These are phyloP conservation scores for Falcunculus frontatus DNA, from an alignment of 2,113 vertebrate genomes.

Conservation along the genomic window DNA sequence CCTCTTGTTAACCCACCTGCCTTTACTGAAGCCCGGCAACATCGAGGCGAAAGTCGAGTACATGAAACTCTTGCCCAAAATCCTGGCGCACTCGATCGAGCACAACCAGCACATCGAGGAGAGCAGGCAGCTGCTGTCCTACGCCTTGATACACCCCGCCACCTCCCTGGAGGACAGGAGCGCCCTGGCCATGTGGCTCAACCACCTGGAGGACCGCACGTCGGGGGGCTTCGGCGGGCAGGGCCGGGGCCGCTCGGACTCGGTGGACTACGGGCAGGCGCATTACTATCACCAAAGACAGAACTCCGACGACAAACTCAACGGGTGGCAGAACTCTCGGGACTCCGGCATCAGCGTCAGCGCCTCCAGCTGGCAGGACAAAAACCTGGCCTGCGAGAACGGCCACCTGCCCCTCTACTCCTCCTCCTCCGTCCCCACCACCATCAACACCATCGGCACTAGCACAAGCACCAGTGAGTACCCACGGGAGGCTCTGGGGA, in stretches of 20 bases:
- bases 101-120: constrained; percentile 96
- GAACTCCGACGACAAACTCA: constrained; percentile 94
- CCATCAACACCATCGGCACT: constrained; percentile 95
- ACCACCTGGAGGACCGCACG: constrained; percentile 95
- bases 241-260: constrained; percentile 82
- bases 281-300: constrained; percentile 97
- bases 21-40: constrained; percentile 95
- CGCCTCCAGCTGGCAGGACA: constrained; percentile 85
- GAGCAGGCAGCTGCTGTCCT: constrained; percentile 95
- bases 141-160: constrained; percentile 96
- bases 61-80: constrained; percentile 95
- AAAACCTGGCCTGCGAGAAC: constrained; percentile 87
- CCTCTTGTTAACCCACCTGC: constrained; percentile 91
- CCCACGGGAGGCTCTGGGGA: not conserved
- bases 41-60: constrained; percentile 93
- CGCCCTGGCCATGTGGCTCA: constrained; percentile 95
- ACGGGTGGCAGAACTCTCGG: constrained; percentile 93
- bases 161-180: constrained; percentile 93
- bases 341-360: constrained; percentile 87
- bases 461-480: constrained; percentile 89
- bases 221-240: constrained; percentile 75
- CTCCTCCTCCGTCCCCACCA: constrained; percentile 91
- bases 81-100: constrained; percentile 96
- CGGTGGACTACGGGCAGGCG: constrained; percentile 84
- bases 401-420: constrained; percentile 93